A percentile compares a stretch with the other conserved stretches of the same genome.
Evolutionary conservation across 2,797 vertebrate genomes (phyloP).

Genomic region (Pseudomugil tenellus): DNA sequence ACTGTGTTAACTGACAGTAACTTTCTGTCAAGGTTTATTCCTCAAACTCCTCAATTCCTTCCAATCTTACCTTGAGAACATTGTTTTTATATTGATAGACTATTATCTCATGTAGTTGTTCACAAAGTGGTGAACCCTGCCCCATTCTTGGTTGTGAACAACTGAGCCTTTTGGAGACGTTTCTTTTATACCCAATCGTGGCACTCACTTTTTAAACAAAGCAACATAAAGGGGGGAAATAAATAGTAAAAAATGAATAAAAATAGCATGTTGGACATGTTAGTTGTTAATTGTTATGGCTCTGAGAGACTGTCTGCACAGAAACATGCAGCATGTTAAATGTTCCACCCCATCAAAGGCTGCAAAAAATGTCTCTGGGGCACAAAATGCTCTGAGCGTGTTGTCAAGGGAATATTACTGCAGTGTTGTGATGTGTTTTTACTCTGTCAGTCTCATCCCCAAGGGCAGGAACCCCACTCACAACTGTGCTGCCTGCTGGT

Average conservation of each 20-base stretch:
- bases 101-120: no score
- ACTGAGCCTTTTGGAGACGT: no score
- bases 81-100: no score
- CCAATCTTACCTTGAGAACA: no score
- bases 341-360: constrained; percentile 44
- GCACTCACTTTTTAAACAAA: constrained; percentile 10
- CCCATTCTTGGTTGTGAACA: no score
- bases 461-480: constrained; percentile 64
- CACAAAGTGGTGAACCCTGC: no score
- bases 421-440: constrained; percentile 75
- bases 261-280: constrained; percentile 2
- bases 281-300: constrained; percentile 38
- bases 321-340: constrained; percentile 57
- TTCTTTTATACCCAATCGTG: no score
- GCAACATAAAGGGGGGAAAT: constrained; percentile 15
- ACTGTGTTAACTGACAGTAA: no score
- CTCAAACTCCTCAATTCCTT: no score
- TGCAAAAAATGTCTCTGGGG: constrained; percentile 65
- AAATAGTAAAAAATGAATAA: not conserved
- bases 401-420: constrained; percentile 76
- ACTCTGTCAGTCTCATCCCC: constrained; percentile 73
- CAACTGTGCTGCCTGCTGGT: constrained; percentile 66
- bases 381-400: constrained; percentile 60
- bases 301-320: constrained; percentile 43
- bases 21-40: no score